A percentile compares a stretch with the other conserved stretches of the same genome.
Evolutionary conservation across 2,888 invertebrate genomes (phyloP).

Genomic region (Halocaridina rubra): DNA sequence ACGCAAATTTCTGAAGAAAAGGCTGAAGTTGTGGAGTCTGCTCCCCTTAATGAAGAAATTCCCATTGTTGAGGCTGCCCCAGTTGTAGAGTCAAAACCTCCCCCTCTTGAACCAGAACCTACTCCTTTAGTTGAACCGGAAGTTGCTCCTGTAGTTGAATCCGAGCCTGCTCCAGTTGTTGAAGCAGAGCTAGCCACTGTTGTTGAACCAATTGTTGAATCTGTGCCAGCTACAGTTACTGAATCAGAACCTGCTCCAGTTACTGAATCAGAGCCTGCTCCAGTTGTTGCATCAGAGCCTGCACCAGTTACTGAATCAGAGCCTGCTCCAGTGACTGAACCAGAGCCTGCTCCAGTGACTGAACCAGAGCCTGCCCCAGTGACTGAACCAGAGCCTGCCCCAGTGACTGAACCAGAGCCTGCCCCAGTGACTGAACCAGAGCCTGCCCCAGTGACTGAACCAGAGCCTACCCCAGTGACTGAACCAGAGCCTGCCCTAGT

Average conservation of each 20-base stretch:
- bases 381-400: not conserved
- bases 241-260: not conserved
- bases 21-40: too few species aligned
- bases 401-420: too few species aligned
- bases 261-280: not conserved
- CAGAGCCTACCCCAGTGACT: not conserved
- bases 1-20: too few species aligned
- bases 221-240: not conserved
- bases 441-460: not conserved
- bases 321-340: not conserved
- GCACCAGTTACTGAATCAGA: slow-evolving; percentile 17
- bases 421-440: not conserved
- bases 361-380: not conserved
- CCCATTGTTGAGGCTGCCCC: not conserved
- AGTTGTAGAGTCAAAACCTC: not conserved
- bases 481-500: not conserved
- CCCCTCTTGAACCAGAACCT: not conserved
- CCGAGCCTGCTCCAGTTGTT: not conserved
- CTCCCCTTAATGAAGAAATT: too few species aligned
- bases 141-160: not conserved
- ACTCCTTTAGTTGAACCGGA: not conserved
- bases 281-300: not conserved
- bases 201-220: not conserved
- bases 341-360: not conserved
- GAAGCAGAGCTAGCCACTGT: not conserved